Evolutionary conservation across 37 sponge, comb jelly and placozoan species (phyloP), one percentile per base, ranked within the genome.

Genomic region (Crambe crambe): DNA sequence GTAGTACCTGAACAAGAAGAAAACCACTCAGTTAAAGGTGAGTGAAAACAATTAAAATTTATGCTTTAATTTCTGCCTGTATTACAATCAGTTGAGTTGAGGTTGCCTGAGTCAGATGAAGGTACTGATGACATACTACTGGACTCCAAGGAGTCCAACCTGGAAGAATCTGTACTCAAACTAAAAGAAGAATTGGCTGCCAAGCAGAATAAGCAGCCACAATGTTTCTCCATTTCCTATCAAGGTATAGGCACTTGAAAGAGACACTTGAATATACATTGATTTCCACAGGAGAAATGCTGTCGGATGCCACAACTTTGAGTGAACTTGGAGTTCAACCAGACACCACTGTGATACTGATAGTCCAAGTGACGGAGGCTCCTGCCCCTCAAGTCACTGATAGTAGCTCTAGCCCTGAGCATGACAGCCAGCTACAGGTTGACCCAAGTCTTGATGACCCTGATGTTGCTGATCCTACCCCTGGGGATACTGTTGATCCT

Each of bases 271-370:
- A 6, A 47, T 47, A 32, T 38, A 39, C 35, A 21, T 35, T 15
- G 18, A 39, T 17, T 41, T 10, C 44, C 31, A 1, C 54, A 87
- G 87, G 87, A 67, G 87, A 87, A 56, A 58, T 61, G 23, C 64
- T 87, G 44, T 87, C 87, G 25, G 58, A 35, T 30, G 37, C 60
- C 4, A 68, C 87, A 26, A 76, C 60, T n/a, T 20, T 87, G 26
- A 76, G 66, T 30, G 69, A 87, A 72, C 62, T 87, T 21, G 87
- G 81, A 5, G 75, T 66, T 18, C 56, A 21, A 17, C 30, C 56
- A 0, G 85, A 78, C 0, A 71, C 68, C 18, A 38, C 72, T 22
- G 43, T 85, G 22, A 66, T 58, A 27, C 78, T 85, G 2, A 23
- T 62, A 18, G 78, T 78, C 34, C 78, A 85, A 18, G 0, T 59